A percentile compares a stretch with the other conserved stretches of the same genome.
Evolutionary conservation across 2,113 vertebrate genomes (phyloP).

Genomic region (Podilymbus podiceps): DNA sequence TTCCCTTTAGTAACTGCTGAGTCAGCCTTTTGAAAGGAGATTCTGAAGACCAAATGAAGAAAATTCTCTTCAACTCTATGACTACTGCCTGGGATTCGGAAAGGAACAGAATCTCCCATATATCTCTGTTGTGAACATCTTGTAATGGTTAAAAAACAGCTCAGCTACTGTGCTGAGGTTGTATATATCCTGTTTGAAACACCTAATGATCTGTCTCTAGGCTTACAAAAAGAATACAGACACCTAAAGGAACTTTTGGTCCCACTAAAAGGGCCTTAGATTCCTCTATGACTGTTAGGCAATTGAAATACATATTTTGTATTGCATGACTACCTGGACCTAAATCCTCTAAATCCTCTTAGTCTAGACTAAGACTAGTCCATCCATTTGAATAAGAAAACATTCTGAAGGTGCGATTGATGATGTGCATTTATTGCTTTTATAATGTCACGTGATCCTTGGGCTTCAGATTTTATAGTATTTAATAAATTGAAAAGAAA

Average conservation of each 20-base stretch:
- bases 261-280: not conserved
- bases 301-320: not conserved
- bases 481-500: not conserved
- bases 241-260: not conserved
- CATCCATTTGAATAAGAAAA: not conserved
- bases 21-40: not conserved
- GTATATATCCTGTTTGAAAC: not conserved
- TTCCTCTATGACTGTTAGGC: not conserved
- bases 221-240: not conserved
- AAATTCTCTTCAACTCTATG: not conserved
- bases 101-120: not conserved
- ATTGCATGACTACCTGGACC: not conserved
- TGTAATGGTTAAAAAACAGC: not conserved
- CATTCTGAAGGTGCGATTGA: not conserved
- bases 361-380: not conserved
- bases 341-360: not conserved
- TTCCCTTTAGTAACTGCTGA: not conserved
- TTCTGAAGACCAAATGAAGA: not conserved
- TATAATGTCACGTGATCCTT: not conserved
- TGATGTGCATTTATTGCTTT: not conserved
- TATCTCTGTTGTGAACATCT: not conserved
- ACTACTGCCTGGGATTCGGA: not conserved
- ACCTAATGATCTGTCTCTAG: not conserved
- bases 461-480: not conserved
- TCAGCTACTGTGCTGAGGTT: not conserved